A percentile compares a stretch with the other conserved stretches of the same genome.
Evolutionary conservation across 2,888 invertebrate genomes (phyloP).

Genomic region (Acleris emargana): DNA sequence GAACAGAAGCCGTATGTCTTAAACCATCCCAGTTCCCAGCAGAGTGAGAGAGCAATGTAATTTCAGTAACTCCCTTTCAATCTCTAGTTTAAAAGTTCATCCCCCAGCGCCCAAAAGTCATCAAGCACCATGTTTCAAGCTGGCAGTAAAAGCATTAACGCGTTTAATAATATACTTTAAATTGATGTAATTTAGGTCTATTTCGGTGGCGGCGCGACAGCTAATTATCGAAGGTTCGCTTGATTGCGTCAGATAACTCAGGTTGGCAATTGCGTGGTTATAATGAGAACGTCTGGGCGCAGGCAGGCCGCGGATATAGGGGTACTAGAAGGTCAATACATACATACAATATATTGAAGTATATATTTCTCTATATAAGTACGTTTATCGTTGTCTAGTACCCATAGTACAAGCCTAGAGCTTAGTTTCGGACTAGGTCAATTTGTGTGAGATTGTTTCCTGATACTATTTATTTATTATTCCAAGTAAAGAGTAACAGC

Average conservation of each 20-base stretch:
- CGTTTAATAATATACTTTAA: background rate
- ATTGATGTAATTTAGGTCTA: background rate
- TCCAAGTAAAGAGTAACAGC: no score
- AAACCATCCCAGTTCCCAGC: no score
- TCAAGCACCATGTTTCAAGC: background rate
- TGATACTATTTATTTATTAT: no score
- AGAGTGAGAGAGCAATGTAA: no score
- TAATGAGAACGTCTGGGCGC: constrained; percentile 8
- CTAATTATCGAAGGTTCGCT: constrained; percentile 11
- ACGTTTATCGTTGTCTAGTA: no score
- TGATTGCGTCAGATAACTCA: constrained; percentile 5
- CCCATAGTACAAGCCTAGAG: no score
- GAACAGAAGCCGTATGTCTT: no score
- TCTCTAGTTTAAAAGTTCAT: background rate
- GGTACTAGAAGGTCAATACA: background rate
- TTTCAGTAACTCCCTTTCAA: background rate
- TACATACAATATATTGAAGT: no score
- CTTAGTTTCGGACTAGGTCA: no score
- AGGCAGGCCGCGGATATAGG: background rate
- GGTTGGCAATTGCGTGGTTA: constrained; percentile 1
- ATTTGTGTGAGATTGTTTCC: no score
- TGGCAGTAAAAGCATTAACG: background rate
- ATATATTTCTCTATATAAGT: no score
- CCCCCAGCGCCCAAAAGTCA: background rate
- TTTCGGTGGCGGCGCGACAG: background rate